phyloP scores from a whole-genome alignment of 2,888 invertebrate genomes.

The Platycheirus rosarum region DNA sequence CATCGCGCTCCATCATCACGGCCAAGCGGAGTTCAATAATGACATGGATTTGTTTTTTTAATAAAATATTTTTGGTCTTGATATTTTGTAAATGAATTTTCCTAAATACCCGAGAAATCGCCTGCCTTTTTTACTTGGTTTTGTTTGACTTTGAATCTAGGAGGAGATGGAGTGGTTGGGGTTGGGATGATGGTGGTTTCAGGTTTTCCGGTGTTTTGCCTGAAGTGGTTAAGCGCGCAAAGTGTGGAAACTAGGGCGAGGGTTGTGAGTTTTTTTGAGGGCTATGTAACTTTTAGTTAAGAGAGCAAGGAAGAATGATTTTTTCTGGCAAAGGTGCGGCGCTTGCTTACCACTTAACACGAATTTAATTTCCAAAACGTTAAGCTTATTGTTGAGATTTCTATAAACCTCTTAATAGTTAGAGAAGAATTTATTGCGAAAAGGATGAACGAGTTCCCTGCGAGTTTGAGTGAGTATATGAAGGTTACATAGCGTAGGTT shows the following conservation, averaged over 20 bases:
- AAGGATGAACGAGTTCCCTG: conserved; percentile 17
- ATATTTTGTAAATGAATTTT: conserved; percentile 14
- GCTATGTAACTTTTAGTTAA: conserved; percentile 27
- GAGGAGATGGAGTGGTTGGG: not conserved
- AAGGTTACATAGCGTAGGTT: too few species aligned
- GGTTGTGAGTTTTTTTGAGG: conserved; percentile 29
- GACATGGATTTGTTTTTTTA: conserved; percentile 32
- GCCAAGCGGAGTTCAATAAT: conserved; percentile 23
- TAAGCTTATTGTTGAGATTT: conserved; percentile 34
- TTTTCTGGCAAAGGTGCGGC: conserved; percentile 42
- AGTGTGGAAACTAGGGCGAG: conserved; percentile 40
- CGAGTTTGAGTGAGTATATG: too few species aligned
- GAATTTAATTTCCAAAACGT: conserved; percentile 47
- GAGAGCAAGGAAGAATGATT: conserved; percentile 13
- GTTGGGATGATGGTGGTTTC: conserved; percentile 14
- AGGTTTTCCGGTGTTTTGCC: conserved; percentile 29
- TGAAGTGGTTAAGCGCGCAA: conserved; percentile 38
- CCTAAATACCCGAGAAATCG: conserved; percentile 31
- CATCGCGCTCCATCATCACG: not conserved
- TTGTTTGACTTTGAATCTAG: conserved; percentile 15
- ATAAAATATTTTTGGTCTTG: conserved; percentile 20
- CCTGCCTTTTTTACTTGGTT: conserved; percentile 16
- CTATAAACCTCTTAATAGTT: conserved; percentile 26
- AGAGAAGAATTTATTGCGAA: conserved; percentile 13
- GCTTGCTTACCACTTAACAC: conserved; percentile 53